A percentile compares a stretch with the other conserved stretches of the same genome.
Evolutionary conservation across 2,113 vertebrate genomes (phyloP).

Genomic region (Cephalopterus ornatus): DNA sequence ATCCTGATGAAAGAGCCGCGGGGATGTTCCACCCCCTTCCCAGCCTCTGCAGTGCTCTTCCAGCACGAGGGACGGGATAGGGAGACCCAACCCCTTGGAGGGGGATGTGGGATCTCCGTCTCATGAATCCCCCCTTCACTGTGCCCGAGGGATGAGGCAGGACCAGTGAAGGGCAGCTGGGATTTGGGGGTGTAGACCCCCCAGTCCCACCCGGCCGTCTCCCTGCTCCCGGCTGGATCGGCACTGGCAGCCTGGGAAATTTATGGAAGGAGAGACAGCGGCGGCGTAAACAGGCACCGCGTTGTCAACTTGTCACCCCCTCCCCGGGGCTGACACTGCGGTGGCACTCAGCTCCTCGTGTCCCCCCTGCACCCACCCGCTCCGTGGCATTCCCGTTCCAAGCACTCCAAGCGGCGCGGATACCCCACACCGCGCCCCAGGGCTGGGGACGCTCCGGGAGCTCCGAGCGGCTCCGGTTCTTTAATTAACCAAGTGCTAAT

Average conservation of each 20-base stretch:
- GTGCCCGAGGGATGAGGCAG: background rate
- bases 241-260: background rate
- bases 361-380: background rate
- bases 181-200: background rate
- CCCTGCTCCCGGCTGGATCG: background rate
- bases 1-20: background rate
- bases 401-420: background rate
- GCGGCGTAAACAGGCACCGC: background rate
- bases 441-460: background rate
- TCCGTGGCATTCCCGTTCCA: accelerated
- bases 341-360: background rate
- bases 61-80: background rate
- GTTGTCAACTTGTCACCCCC: background rate
- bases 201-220: background rate
- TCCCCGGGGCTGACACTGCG: background rate
- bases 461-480: background rate
- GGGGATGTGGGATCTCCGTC: accelerated
- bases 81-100: background rate
- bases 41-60: background rate
- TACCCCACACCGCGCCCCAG: background rate
- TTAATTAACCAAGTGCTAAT: conserved; percentile 34
- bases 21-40: background rate
- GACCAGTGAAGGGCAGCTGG: too few relatives aligned
- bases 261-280: background rate
- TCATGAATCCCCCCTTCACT: accelerated